Conservation (phyloP, 2,113 vertebrate genomes). For the Numida meleagris region DNA sequence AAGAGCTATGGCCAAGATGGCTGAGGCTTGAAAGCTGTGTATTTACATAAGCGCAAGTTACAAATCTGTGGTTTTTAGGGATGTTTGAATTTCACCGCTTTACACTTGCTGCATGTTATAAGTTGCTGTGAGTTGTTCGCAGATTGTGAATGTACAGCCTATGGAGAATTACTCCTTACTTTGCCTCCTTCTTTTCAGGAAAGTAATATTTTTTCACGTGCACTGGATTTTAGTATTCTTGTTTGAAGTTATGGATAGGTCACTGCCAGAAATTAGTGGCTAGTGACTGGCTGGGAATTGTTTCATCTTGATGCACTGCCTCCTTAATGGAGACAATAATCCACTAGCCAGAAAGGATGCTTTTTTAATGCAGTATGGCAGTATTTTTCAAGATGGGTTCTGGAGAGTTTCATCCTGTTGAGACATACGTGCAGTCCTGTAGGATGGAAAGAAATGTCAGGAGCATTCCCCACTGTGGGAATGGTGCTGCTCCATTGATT, state of each 20-base stretch:
- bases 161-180: conserved; percentile 52
- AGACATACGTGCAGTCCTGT: conserved; percentile 5
- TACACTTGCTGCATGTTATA: conserved; percentile 59
- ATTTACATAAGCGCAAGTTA: conserved; percentile 79
- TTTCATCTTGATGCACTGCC: conserved; percentile 46
- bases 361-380: conserved; percentile 20
- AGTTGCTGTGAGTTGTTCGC: conserved; percentile 63
- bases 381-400: conserved; percentile 10
- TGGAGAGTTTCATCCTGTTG: background rate
- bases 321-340: background rate
- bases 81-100: conserved; percentile 76
- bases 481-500: background rate
- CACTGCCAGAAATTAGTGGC: conserved; percentile 45
- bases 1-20: conserved; percentile 42
- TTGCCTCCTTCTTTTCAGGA: conserved; percentile 49
- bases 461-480: background rate
- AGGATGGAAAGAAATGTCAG: background rate
- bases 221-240: conserved; percentile 39
- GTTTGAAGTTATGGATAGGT: conserved; percentile 39
- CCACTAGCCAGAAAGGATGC: background rate
- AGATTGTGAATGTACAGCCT: conserved; percentile 59
- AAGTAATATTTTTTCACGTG: conserved; percentile 3
- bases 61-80: conserved; percentile 75
- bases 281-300: conserved; percentile 21
- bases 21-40: conserved; percentile 59